Conservation (phyloP, 2,888 invertebrate species). For the Temnothorax unifasciatus region DNA sequence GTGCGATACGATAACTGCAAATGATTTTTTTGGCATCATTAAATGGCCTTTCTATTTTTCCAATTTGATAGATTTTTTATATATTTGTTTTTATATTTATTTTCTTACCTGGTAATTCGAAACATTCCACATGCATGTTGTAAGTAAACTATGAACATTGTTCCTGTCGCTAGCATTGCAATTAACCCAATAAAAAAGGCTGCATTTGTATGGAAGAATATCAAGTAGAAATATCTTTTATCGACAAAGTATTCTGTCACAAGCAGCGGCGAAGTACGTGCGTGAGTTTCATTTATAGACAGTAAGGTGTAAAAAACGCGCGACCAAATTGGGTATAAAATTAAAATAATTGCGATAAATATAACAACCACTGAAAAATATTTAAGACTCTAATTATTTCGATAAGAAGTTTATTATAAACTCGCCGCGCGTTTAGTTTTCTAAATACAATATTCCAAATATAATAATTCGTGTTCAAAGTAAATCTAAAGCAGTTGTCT, state of each 20-base stretch:
- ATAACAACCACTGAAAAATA: neutral
- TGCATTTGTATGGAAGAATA: neutral
- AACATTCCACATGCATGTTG: slow-evolving; percentile 19
- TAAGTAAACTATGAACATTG: neutral
- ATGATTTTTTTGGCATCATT: neutral
- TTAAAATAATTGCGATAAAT: neutral
- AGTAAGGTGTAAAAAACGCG: neutral
- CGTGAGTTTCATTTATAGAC: neutral
- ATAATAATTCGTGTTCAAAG: neutral
- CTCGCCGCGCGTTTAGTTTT: no score
- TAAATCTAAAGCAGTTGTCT: neutral
- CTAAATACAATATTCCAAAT: no score
- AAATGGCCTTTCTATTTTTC: neutral
- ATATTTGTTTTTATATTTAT: neutral
- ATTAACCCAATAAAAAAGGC: neutral
- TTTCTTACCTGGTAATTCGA: neutral
- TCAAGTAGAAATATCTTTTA: neutral
- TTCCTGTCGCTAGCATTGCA: neutral
- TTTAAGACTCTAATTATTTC: neutral
- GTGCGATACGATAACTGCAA: slow-evolving; percentile 19
- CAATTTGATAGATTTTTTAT: neutral
- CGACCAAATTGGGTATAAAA: neutral
- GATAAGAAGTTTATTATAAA: neutral
- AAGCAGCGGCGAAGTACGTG: neutral
- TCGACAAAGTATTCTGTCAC: neutral